These are phyloP conservation scores for Chiridota heheva DNA, from an alignment of 35 echinoderm and acorn worm genomes.

Conservation along the genomic window DNA sequence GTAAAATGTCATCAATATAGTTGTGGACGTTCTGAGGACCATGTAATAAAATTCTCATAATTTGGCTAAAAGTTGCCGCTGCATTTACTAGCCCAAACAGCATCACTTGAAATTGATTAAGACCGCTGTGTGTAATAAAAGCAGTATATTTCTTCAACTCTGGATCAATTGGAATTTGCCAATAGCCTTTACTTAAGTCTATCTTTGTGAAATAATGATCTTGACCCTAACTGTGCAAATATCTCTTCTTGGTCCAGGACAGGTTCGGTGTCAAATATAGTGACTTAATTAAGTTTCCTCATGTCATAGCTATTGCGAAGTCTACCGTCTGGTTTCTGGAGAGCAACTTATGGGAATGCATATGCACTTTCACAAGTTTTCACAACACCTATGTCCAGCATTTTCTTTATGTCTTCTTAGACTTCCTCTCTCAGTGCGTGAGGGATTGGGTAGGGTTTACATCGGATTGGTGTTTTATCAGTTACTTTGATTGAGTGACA, in stretches of 20 bases:
- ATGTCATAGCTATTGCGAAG: background rate
- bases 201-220: slow-evolving; percentile 25
- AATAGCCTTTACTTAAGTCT: slow-evolving; percentile 24
- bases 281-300: slow-evolving; percentile 15
- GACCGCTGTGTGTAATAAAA: slow-evolving; percentile 17
- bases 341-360: slow-evolving; percentile 1
- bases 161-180: slow-evolving; percentile 17
- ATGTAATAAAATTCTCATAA: slow-evolving; percentile 39
- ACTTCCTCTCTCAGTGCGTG: background rate
- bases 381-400: background rate
- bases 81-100: slow-evolving; percentile 25
- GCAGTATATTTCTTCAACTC: slow-evolving; percentile 8
- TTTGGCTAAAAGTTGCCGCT: slow-evolving; percentile 1
- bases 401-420: background rate
- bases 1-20: too few relatives aligned
- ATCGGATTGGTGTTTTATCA: background rate
- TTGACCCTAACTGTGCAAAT: slow-evolving; percentile 1
- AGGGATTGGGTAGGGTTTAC: background rate
- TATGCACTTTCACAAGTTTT: background rate
- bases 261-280: slow-evolving; percentile 6
- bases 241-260: slow-evolving; percentile 27
- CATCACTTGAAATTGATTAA: too few relatives aligned
- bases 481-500: background rate
- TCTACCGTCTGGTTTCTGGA: slow-evolving; percentile 2
- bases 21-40: too few relatives aligned